Base-by-base conservation (phyloP, 2,113 vertebrate species). In the Lipotes vexillifer region DNA sequence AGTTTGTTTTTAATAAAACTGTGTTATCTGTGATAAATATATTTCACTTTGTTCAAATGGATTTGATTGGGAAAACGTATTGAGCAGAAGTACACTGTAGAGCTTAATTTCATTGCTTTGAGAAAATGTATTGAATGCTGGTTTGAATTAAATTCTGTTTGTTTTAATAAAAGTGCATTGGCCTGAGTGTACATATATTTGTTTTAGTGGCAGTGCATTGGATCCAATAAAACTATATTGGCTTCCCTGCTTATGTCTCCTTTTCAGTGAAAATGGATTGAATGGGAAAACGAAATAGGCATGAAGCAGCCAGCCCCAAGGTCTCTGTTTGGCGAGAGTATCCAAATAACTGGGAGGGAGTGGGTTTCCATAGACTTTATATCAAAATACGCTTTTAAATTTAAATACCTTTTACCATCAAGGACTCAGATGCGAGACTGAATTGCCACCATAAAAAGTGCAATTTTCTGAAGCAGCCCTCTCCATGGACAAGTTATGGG, bases 141-240 rank as follows among this genome's bases (percentile, higher is more conserved):
- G 97, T 98, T 98, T 98, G 98, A 99, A 99, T 99, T 99, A 99
- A 99, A 98, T 99, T 98, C 98, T 98, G 98, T 98, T 98, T 99
- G 98, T 98, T 99, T 98, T 99, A 99, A 99, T 99, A 98, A 98
- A 99, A 99, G 97, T 96, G 97, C 98, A 98, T 98, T 98, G 98
- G 98, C 89, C 97, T 98, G 98, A 98, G 98, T 98, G 98, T 98
- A 98, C 98, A 98, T 98, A 97, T 98, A 99, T 99, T 99, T 99
- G 97, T 97, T 99, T 99, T 98, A 98, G 98, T 98, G 98, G 98
- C 98, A 98, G 98, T 98, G 98, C 98, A 98, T 98, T 99, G 99
- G 97, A 99, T 98, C 98, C 98, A 99, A 99, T 99, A 99, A 99
- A 98, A 98, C 98, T 98, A 98, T 99, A 99, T 99, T 99, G 99